Evolutionary conservation across 2,113 vertebrate genomes (phyloP), one percentile per base, ranked within the genome.

Genomic region (human (Homo sapiens)): DNA sequence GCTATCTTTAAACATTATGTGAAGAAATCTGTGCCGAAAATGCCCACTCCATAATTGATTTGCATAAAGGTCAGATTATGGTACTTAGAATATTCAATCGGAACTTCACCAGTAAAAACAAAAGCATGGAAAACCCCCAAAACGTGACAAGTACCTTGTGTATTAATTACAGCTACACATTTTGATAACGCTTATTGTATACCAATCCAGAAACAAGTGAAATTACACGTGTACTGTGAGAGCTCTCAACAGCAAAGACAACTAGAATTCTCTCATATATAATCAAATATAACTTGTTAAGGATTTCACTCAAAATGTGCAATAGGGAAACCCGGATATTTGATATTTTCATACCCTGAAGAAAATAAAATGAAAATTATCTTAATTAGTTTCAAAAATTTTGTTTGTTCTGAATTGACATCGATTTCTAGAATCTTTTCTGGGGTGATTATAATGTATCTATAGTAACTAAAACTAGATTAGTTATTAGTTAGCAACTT

Each of bases 271-370:
- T 79, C 30, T 66, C 73, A 12, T 90, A 38, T 5, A 20, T 59
- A 48, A 30, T 64, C 12, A 81, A 75, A 80, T 5, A 61, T 48
- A 85, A 90, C 50, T 12, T 40, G 75, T 76, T 32, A 87, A 50
- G 35, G 90, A 93, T 64, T 87, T 73, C 94, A 93, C 16, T 92
- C 68, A 78, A 73, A 68, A 88, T 72, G 6, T 66, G 2, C 40
- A 81, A 79, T 1, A 73, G 38, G 48, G 76, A 5, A 78, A 81
- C 40, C 27, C 84, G 40, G 27, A 79, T 35, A 88, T 43, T 83
- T 82, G 52, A 87, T 38, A 93, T 43, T 93, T 86, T 93, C n/a
- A 95, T 52, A 81, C 10, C 64, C 55, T 89, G 64, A 84, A n/a
- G 14, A 91, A 89, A 94, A 64, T 64, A 64, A 81, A 25, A 80